phyloP scores from a whole-genome alignment of 1,140 invertebrate genomes.

The Homarus americanus region DNA sequence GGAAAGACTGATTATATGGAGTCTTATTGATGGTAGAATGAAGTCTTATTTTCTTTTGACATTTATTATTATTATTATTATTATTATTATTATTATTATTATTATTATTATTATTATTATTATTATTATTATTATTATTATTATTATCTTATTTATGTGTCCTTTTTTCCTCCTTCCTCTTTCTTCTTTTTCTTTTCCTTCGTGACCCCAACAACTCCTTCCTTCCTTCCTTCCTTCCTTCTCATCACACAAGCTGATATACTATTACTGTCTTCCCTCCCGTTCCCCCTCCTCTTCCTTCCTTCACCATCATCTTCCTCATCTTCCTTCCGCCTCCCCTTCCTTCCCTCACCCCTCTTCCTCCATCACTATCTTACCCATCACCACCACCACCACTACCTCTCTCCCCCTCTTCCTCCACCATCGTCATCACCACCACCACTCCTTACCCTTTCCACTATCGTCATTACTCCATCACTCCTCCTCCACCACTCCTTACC shows the following conservation, averaged over 20 bases:
- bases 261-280: too few species aligned
- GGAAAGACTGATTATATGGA: too few species aligned
- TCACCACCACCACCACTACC: conserved; percentile 1
- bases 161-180: not conserved
- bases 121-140: not conserved
- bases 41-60: too few species aligned
- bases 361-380: not conserved
- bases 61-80: not conserved
- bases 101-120: not conserved
- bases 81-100: not conserved
- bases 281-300: not conserved
- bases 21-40: too few species aligned
- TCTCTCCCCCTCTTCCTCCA: not conserved
- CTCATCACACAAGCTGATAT: not conserved
- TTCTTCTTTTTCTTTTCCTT: not conserved
- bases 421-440: not conserved
- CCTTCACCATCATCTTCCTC: not conserved
- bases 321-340: not conserved
- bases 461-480: not conserved
- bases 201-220: not conserved
- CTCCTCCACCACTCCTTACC: not conserved
- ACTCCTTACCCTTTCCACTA: not conserved
- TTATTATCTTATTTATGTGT: not conserved
- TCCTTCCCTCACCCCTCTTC: not conserved
- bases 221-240: not conserved